Evolutionary conservation across 2,797 vertebrate genomes (phyloP).

Genomic region (Ctenopoma multispine): DNA sequence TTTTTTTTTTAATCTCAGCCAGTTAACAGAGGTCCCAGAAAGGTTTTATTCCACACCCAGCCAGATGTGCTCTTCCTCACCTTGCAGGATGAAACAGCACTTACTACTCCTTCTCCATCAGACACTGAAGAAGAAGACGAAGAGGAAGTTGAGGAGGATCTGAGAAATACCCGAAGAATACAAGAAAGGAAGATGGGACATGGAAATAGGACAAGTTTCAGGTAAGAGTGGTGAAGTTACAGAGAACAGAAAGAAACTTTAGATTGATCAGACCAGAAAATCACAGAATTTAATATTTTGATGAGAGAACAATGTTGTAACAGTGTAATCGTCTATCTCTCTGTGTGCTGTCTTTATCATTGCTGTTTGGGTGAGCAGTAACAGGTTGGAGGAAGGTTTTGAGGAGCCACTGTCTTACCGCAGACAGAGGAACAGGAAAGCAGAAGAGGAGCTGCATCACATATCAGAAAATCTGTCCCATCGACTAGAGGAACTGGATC

Average conservation of each 20-base stretch:
- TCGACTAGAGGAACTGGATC: constrained; percentile 88
- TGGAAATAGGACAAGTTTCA: constrained; percentile 13
- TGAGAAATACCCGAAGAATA: constrained; percentile 11
- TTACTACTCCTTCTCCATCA: constrained; percentile 39
- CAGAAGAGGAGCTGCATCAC: constrained; percentile 86
- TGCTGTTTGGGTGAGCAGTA: constrained; percentile 17
- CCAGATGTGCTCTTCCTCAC: constrained; percentile 82
- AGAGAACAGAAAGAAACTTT: neutral
- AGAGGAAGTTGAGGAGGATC: constrained; percentile 39
- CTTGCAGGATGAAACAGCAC: constrained; percentile 61
- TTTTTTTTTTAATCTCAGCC: constrained; percentile 50
- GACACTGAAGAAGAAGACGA: constrained; percentile 56
- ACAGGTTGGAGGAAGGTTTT: constrained; percentile 26
- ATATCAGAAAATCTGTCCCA: constrained; percentile 89
- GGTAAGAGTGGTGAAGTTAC: constrained; percentile 44
- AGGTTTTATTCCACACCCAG: constrained; percentile 83
- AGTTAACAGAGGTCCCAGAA: constrained; percentile 67
- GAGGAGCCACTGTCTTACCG: constrained; percentile 74
- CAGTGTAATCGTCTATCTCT: neutral
- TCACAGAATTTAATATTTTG: neutral
- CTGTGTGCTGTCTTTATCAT: neutral
- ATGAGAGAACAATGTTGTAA: neutral
- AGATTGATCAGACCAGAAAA: neutral
- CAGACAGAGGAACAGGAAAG: constrained; percentile 78
- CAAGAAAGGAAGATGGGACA: constrained; percentile 12